These are phyloP conservation scores for Melanotus villosus DNA, from an alignment of 2,888 invertebrate genomes.

Conservation along the genomic window DNA sequence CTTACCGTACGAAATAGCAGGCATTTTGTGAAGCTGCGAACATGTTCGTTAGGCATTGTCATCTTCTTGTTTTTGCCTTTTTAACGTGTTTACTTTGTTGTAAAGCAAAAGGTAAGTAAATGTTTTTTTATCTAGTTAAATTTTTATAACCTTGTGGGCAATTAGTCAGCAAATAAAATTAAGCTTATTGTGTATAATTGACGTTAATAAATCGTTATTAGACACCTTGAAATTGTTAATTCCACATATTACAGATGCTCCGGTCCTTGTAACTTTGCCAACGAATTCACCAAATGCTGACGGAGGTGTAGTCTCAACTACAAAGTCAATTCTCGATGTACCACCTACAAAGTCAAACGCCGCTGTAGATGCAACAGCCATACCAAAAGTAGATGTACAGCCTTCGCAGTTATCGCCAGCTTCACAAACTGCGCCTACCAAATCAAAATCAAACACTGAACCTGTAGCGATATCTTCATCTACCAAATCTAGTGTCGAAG, in stretches of 20 bases:
- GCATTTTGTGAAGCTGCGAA: background rate
- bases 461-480: too few species aligned
- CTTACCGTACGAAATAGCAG: background rate
- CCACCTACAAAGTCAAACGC: too few species aligned
- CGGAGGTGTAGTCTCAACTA: too few species aligned
- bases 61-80: conserved; percentile 12
- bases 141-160: conserved; percentile 19
- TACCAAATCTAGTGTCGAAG: background rate
- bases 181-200: background rate
- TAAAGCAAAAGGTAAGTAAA: conserved; percentile 26
- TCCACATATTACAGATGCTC: conserved; percentile 6
- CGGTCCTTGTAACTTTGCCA: background rate
- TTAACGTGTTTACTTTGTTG: conserved; percentile 18
- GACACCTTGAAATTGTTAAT: too few species aligned
- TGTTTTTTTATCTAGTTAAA: conserved; percentile 19
- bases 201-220: background rate
- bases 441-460: too few species aligned
- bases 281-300: too few species aligned
- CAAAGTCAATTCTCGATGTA: too few species aligned
- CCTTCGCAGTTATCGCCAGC: background rate
- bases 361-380: background rate
- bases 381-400: background rate
- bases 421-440: background rate
- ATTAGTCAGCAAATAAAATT: conserved; percentile 22
- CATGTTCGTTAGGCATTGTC: conserved; percentile 21